These are phyloP conservation scores for Romanomermis culicivorax DNA, from an alignment of 2,888 invertebrate species.

Conservation along the genomic window DNA sequence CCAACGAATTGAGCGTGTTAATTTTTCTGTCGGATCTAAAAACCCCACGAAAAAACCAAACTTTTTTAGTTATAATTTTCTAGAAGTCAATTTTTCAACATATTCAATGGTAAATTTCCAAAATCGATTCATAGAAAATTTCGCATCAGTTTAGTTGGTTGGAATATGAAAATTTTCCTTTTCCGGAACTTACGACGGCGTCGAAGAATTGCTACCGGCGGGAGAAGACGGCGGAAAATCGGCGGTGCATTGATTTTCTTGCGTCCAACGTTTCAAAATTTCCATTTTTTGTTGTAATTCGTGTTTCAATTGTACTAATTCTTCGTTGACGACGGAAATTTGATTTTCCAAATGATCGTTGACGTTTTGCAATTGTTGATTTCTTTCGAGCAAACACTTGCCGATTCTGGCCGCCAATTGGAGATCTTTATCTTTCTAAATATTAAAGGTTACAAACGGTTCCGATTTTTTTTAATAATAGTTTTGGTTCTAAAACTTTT, in stretches of 20 bases:
- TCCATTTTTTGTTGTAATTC: slow-evolving; percentile 75
- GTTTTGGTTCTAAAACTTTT: no score
- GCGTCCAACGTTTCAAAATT: slow-evolving; percentile 57
- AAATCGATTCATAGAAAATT: not conserved
- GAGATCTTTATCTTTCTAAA: slow-evolving; percentile 90
- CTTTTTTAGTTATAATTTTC: no score
- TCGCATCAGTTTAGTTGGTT: not conserved
- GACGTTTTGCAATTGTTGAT: slow-evolving; percentile 36
- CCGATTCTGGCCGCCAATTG: slow-evolving; percentile 95
- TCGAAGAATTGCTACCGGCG: no score
- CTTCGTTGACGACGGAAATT: slow-evolving; percentile 55
- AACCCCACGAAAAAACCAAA: not conserved
- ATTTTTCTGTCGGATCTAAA: not conserved
- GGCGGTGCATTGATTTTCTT: slow-evolving; percentile 46
- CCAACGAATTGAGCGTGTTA: slow-evolving; percentile 34
- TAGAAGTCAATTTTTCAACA: not conserved
- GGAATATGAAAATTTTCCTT: no score
- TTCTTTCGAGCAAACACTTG: slow-evolving; percentile 73
- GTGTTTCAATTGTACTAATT: slow-evolving; percentile 62
- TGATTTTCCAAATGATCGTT: slow-evolving; percentile 40
- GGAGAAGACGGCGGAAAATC: no score
- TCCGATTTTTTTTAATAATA: no score
- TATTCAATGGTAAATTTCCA: no score
- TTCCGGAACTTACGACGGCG: slow-evolving; percentile 2
- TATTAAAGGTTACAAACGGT: no score